Evolutionary conservation across 2,888 invertebrate genomes (phyloP).

Genomic region (Synergus umbraculus): DNA sequence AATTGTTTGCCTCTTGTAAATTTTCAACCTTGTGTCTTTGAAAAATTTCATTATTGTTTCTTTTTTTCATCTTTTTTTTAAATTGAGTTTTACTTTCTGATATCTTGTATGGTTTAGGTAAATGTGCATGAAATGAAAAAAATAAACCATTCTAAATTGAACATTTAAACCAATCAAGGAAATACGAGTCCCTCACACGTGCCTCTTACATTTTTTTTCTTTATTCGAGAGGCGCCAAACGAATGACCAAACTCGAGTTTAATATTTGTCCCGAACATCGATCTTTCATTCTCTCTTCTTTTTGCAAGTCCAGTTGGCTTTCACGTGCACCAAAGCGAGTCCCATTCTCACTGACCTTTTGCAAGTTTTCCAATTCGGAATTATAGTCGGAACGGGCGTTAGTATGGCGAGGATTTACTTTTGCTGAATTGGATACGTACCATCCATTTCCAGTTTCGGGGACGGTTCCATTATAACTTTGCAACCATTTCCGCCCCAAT

Average conservation of each 20-base stretch:
- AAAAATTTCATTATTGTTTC: neutral
- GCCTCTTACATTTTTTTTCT: neutral
- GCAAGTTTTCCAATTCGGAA: constrained; percentile 34
- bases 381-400: constrained; percentile 22
- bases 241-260: neutral
- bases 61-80: neutral
- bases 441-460: constrained; percentile 43
- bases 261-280: constrained; percentile 15
- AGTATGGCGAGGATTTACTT: constrained; percentile 4
- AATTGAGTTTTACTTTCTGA: neutral
- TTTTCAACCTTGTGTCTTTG: neutral
- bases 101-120: neutral
- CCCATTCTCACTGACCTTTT: constrained; percentile 28
- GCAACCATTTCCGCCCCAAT: constrained; percentile 44
- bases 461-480: constrained; percentile 59
- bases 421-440: constrained; percentile 34
- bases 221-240: neutral
- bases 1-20: neutral
- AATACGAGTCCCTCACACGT: neutral
- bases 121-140: too few relatives aligned
- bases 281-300: constrained; percentile 26
- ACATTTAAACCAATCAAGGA: neutral
- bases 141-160: too few relatives aligned
- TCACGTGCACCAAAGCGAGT: constrained; percentile 21
- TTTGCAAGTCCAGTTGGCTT: constrained; percentile 5